Evolutionary conservation across 2,113 vertebrate species (phyloP).

Genomic region (Centrocercus urophasianus): DNA sequence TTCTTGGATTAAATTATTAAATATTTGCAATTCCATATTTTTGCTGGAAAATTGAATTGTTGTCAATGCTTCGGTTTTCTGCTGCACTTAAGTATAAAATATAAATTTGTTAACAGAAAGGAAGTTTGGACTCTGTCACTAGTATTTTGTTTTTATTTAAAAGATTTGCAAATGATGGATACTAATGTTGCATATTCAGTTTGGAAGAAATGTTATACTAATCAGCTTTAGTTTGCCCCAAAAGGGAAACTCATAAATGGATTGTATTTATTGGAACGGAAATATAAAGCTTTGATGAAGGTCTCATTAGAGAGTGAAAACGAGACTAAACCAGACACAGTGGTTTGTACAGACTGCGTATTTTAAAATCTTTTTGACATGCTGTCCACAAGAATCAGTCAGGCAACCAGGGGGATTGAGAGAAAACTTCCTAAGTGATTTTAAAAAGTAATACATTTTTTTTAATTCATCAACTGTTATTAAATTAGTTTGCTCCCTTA

Average conservation of each 20-base stretch:
- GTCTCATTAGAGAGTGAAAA: conserved; percentile 41
- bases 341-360: conserved; percentile 7
- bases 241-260: neutral
- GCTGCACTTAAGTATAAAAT: neutral
- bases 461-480: conserved; percentile 67
- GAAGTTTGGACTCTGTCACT: neutral
- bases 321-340: conserved; percentile 17
- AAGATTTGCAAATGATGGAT: neutral
- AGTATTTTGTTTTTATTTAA: neutral
- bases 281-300: conserved; percentile 44
- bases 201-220: neutral
- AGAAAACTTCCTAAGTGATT: conserved; percentile 63
- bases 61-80: neutral
- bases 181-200: neutral
- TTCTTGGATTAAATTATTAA: neutral
- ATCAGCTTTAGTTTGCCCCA: neutral
- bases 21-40: neutral
- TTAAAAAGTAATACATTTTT: conserved; percentile 61
- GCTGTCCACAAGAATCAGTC: conserved; percentile 69
- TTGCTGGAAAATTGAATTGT: neutral
- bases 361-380: conserved; percentile 74
- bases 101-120: neutral
- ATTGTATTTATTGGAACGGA: conserved; percentile 17
- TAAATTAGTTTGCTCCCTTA: conserved; percentile 61
- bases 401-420: conserved; percentile 40